Conservation (phyloP, 2,113 vertebrate genomes). For the Sylvilagus bachmani region DNA sequence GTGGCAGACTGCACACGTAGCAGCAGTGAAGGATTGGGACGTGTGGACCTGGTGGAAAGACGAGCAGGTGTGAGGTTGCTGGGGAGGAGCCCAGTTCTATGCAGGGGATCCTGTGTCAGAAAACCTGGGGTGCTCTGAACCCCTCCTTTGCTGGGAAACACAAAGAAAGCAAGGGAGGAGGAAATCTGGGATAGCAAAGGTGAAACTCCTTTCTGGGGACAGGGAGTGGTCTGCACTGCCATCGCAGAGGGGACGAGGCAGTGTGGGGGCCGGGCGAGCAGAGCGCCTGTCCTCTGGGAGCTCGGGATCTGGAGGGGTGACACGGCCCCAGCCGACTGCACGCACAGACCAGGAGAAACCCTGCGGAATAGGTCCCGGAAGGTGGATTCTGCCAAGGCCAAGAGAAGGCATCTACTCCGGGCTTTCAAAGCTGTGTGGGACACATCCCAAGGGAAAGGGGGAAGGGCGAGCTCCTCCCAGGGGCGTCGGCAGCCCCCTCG, state of each 20-base stretch:
- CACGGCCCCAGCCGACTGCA: not conserved
- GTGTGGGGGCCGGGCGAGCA: not conserved
- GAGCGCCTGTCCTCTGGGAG: not conserved
- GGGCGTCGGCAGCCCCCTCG: not conserved
- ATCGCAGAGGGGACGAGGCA: not conserved
- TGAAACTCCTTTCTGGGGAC: not conserved
- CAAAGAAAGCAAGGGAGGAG: not conserved
- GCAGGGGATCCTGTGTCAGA: not conserved
- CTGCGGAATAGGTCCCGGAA: not conserved
- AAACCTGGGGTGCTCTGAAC: not conserved
- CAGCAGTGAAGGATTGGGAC: not conserved
- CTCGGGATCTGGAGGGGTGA: not conserved
- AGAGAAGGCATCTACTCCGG: not conserved
- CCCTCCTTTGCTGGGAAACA: not conserved
- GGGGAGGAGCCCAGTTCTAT: not conserved
- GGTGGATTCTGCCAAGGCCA: not conserved
- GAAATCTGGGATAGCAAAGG: not conserved
- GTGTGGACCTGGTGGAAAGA: not conserved
- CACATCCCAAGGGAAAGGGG: not conserved
- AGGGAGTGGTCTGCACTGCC: too few species aligned
- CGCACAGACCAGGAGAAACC: not conserved
- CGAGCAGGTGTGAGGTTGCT: accelerated
- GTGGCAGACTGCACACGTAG: not conserved
- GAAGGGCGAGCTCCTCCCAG: not conserved
- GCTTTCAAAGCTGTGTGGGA: conserved; percentile 7